Conservation (phyloP, 1,140 invertebrate species). For the Drosophila athabasca region DNA sequence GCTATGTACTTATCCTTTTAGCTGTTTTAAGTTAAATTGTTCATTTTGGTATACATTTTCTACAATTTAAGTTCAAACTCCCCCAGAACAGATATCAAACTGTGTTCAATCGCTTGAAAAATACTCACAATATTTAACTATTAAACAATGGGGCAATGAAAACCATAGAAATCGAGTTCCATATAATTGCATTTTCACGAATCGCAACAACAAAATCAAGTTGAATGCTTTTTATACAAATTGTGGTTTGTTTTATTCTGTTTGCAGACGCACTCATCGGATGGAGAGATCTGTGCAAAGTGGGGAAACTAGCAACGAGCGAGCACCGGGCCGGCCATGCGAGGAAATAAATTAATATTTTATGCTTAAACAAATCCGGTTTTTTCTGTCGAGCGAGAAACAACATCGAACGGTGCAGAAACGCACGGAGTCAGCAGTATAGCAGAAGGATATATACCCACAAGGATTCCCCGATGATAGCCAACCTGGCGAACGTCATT, state of each 20-base stretch:
- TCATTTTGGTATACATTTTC: too few species aligned
- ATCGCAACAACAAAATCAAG: slow-evolving; percentile 26
- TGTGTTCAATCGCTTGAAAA: slow-evolving; percentile 19
- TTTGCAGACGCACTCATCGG: slow-evolving; percentile 43
- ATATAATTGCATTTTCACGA: slow-evolving; percentile 20
- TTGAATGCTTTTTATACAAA: slow-evolving; percentile 32
- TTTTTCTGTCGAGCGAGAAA: slow-evolving; percentile 21
- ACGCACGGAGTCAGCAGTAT: not conserved
- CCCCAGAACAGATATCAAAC: not conserved
- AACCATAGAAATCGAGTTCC: slow-evolving; percentile 8
- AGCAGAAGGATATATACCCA: slow-evolving; percentile 16
- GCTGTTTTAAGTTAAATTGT: not conserved
- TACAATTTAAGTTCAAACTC: too few species aligned
- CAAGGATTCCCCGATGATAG: slow-evolving; percentile 21
- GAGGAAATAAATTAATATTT: slow-evolving; percentile 67
- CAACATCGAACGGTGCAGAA: slow-evolving; percentile 16
- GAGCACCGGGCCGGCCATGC: slow-evolving; percentile 19
- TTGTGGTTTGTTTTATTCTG: slow-evolving; percentile 24
- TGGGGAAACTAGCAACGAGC: slow-evolving; percentile 28
- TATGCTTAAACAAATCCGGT: slow-evolving; percentile 56
- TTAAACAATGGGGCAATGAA: slow-evolving; percentile 1
- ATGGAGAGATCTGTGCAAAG: slow-evolving; percentile 19
- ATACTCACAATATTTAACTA: slow-evolving; percentile 12
- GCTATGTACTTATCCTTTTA: not conserved
- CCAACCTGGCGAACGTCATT: slow-evolving; percentile 36